Conservation (phyloP, 92 coral and sea anemone genomes). For the Diadumene lineata region DNA sequence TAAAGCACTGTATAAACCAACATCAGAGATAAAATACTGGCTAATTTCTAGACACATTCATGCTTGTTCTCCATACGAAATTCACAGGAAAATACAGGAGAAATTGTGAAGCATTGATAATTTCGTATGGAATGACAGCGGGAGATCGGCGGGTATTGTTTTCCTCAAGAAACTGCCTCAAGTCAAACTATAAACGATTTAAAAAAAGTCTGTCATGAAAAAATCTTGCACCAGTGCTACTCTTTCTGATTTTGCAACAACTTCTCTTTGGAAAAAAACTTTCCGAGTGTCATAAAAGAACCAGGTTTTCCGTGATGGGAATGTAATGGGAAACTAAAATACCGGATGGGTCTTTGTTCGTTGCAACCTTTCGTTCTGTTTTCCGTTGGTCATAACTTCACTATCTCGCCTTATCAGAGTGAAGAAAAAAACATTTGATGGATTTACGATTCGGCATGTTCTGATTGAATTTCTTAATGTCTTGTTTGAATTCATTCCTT, state of each 20-base stretch:
- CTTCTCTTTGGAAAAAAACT: not conserved
- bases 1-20: not conserved
- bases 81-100: conserved; percentile 15
- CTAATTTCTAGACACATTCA: not conserved
- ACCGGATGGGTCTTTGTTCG: conserved; percentile 23
- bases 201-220: not conserved
- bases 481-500: not conserved
- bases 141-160: conserved; percentile 28
- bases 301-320: not conserved
- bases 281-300: not conserved
- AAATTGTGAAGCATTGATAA: conserved; percentile 18
- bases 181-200: conserved; percentile 24
- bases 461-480: conserved; percentile 17
- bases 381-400: conserved; percentile 16
- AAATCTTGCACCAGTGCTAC: not conserved
- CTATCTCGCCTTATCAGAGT: conserved; percentile 23
- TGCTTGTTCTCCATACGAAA: conserved; percentile 11
- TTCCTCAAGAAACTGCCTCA: conserved; percentile 30
- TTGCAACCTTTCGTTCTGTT: conserved; percentile 19
- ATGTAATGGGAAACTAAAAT: conserved; percentile 12
- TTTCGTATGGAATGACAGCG: conserved; percentile 34
- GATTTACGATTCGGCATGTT: conserved; percentile 15
- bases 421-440: conserved; percentile 23
- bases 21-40: not conserved
- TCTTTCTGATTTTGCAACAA: not conserved